Percentiles rank a stretch among this genome's conserved stretches.
These are phyloP conservation scores for Blomia tropicalis DNA, from an alignment of 2,888 invertebrate genomes.

Conservation along the genomic window DNA sequence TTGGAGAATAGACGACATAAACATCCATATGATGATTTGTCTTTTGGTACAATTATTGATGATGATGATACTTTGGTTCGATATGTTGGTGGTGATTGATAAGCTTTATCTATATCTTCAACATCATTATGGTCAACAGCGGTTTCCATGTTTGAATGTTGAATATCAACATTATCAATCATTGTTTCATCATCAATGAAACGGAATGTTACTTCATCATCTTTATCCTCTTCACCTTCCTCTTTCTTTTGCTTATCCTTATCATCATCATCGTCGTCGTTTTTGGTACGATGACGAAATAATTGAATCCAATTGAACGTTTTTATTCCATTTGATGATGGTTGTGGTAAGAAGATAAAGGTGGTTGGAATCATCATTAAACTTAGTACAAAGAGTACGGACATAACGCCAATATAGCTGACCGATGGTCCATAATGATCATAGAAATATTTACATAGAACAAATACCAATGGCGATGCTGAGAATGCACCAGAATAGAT, in stretches of 20 bases:
- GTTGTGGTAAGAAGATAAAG: constrained; percentile 26
- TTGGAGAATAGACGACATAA: background rate
- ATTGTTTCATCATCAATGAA: background rate
- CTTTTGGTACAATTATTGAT: background rate
- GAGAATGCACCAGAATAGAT: constrained; percentile 30
- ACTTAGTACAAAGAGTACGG: constrained; percentile 26
- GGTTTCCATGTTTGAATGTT: background rate
- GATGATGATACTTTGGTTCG: background rate
- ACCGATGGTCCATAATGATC: constrained; percentile 28
- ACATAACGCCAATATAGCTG: constrained; percentile 27
- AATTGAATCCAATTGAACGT: background rate
- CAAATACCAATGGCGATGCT: constrained; percentile 30
- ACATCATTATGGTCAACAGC: background rate
- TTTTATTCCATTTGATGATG: background rate
- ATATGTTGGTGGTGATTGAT: no score
- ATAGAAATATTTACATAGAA: constrained; percentile 29
- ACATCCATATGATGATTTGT: background rate
- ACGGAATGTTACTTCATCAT: background rate
- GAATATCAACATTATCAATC: background rate
- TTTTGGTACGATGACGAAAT: background rate
- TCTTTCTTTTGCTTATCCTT: constrained; percentile 11
- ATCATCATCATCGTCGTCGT: background rate
- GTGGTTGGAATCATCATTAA: constrained; percentile 29
- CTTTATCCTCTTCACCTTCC: background rate
- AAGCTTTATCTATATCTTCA: background rate